Base-by-base conservation (phyloP, 2,113 vertebrate genomes). In the Crotalus tigris region DNA sequence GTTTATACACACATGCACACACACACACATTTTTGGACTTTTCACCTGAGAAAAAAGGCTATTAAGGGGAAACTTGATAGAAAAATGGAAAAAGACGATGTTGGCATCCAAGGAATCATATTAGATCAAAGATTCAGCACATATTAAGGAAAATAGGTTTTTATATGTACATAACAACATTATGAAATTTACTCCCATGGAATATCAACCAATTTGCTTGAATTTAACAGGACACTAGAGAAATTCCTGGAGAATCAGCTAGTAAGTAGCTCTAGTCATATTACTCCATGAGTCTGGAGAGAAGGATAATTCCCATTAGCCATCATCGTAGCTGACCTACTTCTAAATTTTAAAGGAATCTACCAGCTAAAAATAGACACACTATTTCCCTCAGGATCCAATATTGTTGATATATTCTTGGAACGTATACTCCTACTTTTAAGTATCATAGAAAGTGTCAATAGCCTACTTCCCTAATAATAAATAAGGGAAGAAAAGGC, bases 401-500 rank as follows among this genome's bases (percentile, higher is more conserved):
- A 15, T 44, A 81, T 44, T 81, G 49, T 49, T 64, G 11, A 53
- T 13, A 19, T 61, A 75, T 24, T 92, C 39, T 46, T 86, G 11
- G 23, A 57, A 61, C 2, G 9, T 57, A 69, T n/a, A 24, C 54
- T n/a, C 11, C 53, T n/a, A 23, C 5, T 51, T 51, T 46, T 87
- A 46, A 87, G 10, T 53, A n/a, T 24, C 29, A 51, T 15, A 26
- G 3, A 19, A 51, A 4, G 9, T 64, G 12, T 39, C n/a, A 81
- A 10, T 44, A 26, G 85, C 58, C 10, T 46, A 92, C 5, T 69
- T 54, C 49, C 88, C 51, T 91, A 91, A 33, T 64, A 33, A 92
- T 81, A 88, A 93, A 3, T 0, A 46, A n/a, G 44, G 91, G 85
- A 59, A 23, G 88, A 92, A 92, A 91, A 94, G 95, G 91, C 49